A percentile compares a stretch with the other conserved stretches of the same genome.
Conservation (phyloP, 2,888 invertebrate genomes). For the Drosophila rellima region DNA sequence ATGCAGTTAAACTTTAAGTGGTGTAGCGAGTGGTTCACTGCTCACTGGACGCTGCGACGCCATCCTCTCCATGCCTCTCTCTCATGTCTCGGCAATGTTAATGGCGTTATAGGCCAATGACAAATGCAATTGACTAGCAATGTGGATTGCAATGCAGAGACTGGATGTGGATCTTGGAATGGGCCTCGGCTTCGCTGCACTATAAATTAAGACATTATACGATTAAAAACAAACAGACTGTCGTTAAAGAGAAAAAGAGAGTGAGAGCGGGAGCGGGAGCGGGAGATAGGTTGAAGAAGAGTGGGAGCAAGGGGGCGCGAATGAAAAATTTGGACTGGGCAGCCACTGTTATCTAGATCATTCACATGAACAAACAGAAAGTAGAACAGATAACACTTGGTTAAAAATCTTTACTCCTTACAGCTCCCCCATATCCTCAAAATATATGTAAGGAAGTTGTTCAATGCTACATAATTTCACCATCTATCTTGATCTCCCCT, state of each 20-base stretch:
- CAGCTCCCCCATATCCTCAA: neutral
- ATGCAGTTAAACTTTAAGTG: conserved; percentile 70
- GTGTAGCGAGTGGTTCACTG: conserved; percentile 53
- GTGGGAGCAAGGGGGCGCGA: conserved; percentile 15
- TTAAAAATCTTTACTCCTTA: neutral
- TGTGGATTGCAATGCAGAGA: conserved; percentile 50
- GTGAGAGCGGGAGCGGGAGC: conserved; percentile 15
- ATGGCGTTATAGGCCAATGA: conserved; percentile 81
- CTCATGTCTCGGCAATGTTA: conserved; percentile 62
- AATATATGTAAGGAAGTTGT: conserved; percentile 1
- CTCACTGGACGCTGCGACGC: neutral
- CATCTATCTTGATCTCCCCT: conserved; percentile 53
- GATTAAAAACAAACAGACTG: conserved; percentile 83
- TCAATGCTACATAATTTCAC: conserved; percentile 33
- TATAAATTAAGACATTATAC: conserved; percentile 85
- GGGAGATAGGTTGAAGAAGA: conserved; percentile 16
- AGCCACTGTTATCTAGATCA: conserved; percentile 11
- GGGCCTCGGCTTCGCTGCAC: conserved; percentile 57
- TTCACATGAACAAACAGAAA: conserved; percentile 22
- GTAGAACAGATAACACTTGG: neutral
- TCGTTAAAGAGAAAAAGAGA: conserved; percentile 64
- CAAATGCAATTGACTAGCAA: conserved; percentile 75
- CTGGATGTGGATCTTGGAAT: neutral
- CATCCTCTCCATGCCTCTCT: neutral
- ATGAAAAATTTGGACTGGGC: conserved; percentile 29